Conservation (phyloP, 2,113 vertebrate species). For the Phocoena sinus region DNA sequence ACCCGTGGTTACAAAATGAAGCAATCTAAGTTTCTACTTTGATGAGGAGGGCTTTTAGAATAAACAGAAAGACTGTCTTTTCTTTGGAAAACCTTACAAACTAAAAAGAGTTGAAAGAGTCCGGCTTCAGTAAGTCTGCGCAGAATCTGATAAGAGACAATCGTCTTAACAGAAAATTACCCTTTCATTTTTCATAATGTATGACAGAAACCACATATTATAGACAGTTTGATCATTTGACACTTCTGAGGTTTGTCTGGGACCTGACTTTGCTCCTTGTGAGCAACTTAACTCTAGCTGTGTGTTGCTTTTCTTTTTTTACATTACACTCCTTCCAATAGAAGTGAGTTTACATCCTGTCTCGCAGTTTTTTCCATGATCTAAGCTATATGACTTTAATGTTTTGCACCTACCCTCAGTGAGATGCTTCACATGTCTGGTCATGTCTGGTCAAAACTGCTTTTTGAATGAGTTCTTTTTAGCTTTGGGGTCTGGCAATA, state of each 20-base stretch:
- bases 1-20: background rate
- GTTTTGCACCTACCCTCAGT: background rate
- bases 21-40: background rate
- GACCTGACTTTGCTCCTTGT: background rate
- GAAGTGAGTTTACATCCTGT: background rate
- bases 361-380: background rate
- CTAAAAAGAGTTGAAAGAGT: background rate
- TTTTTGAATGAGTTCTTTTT: background rate
- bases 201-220: background rate
- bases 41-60: background rate
- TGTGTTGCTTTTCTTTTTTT: background rate
- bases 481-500: background rate
- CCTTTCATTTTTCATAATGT: background rate
- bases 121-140: background rate
- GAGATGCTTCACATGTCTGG: background rate
- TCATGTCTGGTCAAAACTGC: background rate
- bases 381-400: background rate
- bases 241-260: background rate
- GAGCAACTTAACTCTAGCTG: background rate
- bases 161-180: background rate
- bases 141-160: background rate
- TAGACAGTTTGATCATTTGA: background rate
- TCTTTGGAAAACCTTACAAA: slow-evolving; percentile 44
- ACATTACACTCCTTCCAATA: background rate
- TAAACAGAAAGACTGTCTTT: background rate